Percentiles rank a stretch among this genome's conserved stretches.
Conservation (phyloP, 1,140 invertebrate species). For the Zaprionus kolodkinae region DNA sequence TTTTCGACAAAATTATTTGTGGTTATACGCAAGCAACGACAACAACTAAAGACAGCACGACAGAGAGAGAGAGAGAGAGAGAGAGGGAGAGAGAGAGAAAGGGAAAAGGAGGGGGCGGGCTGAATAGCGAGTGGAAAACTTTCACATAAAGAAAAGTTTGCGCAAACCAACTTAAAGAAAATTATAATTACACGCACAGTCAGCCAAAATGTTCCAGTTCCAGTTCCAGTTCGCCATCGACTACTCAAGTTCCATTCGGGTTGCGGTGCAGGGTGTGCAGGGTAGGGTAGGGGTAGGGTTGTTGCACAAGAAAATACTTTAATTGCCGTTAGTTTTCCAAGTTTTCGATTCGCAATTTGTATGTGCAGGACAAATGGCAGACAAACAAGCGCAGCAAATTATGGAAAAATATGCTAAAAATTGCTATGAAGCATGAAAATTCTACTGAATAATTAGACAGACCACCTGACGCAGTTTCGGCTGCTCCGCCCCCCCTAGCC, state of each 20-base stretch:
- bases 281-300: conserved; percentile 7
- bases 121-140: conserved; percentile 57
- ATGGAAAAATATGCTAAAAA: conserved; percentile 70
- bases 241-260: conserved; percentile 7
- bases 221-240: conserved; percentile 26
- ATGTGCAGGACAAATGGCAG: conserved; percentile 50
- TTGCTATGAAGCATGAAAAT: conserved; percentile 66
- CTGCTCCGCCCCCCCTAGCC: background rate
- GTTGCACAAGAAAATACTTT: conserved; percentile 72
- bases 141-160: conserved; percentile 82
- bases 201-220: conserved; percentile 63
- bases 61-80: background rate
- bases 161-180: conserved; percentile 81
- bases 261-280: conserved; percentile 15
- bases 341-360: conserved; percentile 79
- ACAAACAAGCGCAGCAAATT: conserved; percentile 77
- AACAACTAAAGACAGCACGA: conserved; percentile 44
- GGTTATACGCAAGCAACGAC: conserved; percentile 53
- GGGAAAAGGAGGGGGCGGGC: background rate
- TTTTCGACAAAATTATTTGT: conserved; percentile 81
- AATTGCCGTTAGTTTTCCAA: conserved; percentile 79
- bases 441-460: conserved; percentile 69
- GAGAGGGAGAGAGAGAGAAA: conserved; percentile 12
- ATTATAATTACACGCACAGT: conserved; percentile 82
- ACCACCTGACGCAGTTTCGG: conserved; percentile 29